phyloP scores from a whole-genome alignment of 2,888 invertebrate species.

The Siphlonurus alternatus region DNA sequence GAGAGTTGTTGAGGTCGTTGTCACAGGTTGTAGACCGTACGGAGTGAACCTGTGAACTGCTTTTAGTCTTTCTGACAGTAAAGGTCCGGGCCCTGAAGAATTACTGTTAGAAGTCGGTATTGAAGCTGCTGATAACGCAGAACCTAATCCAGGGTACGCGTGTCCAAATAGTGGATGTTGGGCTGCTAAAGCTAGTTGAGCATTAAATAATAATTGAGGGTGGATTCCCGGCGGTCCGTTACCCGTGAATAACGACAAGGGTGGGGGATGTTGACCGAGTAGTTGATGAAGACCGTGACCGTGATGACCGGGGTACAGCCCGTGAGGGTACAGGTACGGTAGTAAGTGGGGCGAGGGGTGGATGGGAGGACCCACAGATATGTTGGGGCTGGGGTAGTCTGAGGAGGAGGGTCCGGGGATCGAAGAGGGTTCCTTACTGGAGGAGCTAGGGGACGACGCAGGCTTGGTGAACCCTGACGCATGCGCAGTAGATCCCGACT shows the following conservation, averaged over 20 bases:
- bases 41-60: slow-evolving; percentile 74
- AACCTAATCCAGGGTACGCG: slow-evolving; percentile 33
- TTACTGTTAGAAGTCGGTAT: slow-evolving; percentile 14
- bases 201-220: slow-evolving; percentile 72
- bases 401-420: slow-evolving; percentile 19
- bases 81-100: slow-evolving; percentile 12
- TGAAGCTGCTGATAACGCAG: slow-evolving; percentile 16
- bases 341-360: slow-evolving; percentile 77
- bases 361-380: slow-evolving; percentile 83
- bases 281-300: slow-evolving; percentile 37
- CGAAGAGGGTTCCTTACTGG: slow-evolving; percentile 13
- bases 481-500: slow-evolving; percentile 21
- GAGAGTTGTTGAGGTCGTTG: slow-evolving; percentile 18
- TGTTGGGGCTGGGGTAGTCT: slow-evolving; percentile 74
- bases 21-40: slow-evolving; percentile 47
- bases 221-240: slow-evolving; percentile 38
- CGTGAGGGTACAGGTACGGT: slow-evolving; percentile 84
- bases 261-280: slow-evolving; percentile 30
- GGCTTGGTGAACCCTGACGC: slow-evolving; percentile 17
- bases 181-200: slow-evolving; percentile 72
- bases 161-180: slow-evolving; percentile 67
- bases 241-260: slow-evolving; percentile 20
- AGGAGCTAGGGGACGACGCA: slow-evolving; percentile 13
- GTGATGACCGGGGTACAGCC: slow-evolving; percentile 48
- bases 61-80: slow-evolving; percentile 27